Evolutionary conservation across 2,888 invertebrate genomes (phyloP).

Genomic region (Isotomurus palustris): DNA sequence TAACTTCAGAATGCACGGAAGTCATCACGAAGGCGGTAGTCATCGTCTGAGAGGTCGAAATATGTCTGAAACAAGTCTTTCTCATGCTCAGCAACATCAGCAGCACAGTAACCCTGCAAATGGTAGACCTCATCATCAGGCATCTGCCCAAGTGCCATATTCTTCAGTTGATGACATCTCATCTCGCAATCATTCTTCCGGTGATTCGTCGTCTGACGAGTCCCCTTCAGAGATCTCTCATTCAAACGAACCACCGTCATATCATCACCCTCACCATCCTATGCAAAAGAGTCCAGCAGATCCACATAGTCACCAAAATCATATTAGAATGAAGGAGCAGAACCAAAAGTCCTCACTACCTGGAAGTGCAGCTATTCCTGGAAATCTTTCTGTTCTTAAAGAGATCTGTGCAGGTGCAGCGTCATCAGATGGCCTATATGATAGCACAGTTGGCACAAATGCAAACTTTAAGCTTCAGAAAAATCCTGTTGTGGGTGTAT

Average conservation of each 20-base stretch:
- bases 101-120: constrained; percentile 5
- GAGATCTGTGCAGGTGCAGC: constrained; percentile 21
- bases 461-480: neutral
- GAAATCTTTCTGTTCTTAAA: constrained; percentile 46
- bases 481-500: neutral
- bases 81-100: neutral
- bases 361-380: constrained; percentile 50
- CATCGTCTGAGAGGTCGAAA: constrained; percentile 26
- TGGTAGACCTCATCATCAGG: constrained; percentile 16
- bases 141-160: constrained; percentile 50
- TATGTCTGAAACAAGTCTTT: constrained; percentile 34
- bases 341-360: constrained; percentile 57
- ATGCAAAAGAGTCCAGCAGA: too few species aligned
- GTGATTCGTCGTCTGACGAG: constrained; percentile 78
- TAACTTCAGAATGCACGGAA: constrained; percentile 5
- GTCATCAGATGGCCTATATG: constrained; percentile 24
- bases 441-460: constrained; percentile 17
- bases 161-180: constrained; percentile 79
- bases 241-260: neutral
- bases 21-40: neutral
- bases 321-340: constrained; percentile 62
- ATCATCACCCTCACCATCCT: constrained; percentile 24
- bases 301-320: constrained; percentile 16
- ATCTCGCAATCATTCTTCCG: constrained; percentile 73
- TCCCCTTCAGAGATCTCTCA: constrained; percentile 56